Base-by-base conservation (phyloP, 2,888 invertebrate genomes). In the Amphipyra tragopoginis region DNA sequence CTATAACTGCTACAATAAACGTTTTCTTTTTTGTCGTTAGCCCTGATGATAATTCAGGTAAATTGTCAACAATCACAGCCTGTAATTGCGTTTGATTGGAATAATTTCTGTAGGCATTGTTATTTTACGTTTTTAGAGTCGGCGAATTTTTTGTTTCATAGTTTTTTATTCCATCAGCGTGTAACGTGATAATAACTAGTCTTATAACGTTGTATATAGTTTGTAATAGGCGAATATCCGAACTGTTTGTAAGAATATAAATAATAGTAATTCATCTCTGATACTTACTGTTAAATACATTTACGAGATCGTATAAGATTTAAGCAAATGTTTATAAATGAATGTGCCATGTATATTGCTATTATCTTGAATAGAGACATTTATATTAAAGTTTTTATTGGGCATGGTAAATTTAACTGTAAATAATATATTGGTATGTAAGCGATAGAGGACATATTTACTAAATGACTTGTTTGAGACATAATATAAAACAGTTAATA, bases 111-210 rank as follows among this genome's bases (percentile, higher is more conserved):
- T 75, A 72, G 69, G 64, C 77, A 63, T 57, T 67, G 55, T 77
- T 72, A 53, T 74, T 72, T 75, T 63, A 72, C 52, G 36, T 55
- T 72, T 59, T 55, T 66, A 59, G 71, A 67, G 21, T 51, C 50
- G 43, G 57, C 47, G 57, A 64, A 51, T 63, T 60, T 72, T 75
- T 34, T 54, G 33, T 72, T 75, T 10, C 47, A 44, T 74, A 33
- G 75, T 76, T 67, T 75, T 81, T 21, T 75, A 82, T 77, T 86
- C 81, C 83, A 86, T 82, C 86, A 87, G 84, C 88, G 86, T 89
- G 94, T 93, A 94, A 94, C 93, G 93, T 93, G 94, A 94, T 94
- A 94, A 94, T 94, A 94, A 94, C 89, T 94, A 94, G 94, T 82
- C 79, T 85, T 90, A 89, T 89, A 86, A 85, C 71, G 80, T 84